phyloP scores from a whole-genome alignment of 2,797 vertebrate genomes.

The Hoplostethus atlanticus region DNA sequence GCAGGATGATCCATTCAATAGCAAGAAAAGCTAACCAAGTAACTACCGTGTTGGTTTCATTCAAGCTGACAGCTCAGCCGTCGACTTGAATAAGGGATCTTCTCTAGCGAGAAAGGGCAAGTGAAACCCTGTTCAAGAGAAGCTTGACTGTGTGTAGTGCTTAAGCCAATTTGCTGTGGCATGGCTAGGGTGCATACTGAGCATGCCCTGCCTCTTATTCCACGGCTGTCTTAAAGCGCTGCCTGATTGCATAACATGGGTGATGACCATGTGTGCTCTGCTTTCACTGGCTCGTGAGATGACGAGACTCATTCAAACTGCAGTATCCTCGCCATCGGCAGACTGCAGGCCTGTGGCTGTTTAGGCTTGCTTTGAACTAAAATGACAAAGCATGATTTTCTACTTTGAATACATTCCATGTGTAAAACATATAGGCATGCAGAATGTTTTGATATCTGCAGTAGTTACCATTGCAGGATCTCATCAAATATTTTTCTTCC shows the following conservation, averaged over 20 bases:
- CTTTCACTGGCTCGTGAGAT: constrained; percentile 72
- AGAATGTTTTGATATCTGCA: constrained; percentile 6
- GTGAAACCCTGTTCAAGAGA: constrained; percentile 75
- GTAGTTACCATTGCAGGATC: constrained; percentile 1
- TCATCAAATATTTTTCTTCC: constrained; percentile 27
- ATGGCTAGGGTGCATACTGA: constrained; percentile 77
- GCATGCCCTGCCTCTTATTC: constrained; percentile 76
- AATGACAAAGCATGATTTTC: constrained; percentile 51
- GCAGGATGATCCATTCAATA: background rate
- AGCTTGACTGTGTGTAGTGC: constrained; percentile 71
- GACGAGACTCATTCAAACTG: constrained; percentile 71
- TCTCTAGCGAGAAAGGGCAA: constrained; percentile 72
- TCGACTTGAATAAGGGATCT: constrained; percentile 66
- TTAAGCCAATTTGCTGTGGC: constrained; percentile 85
- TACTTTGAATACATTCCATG: constrained; percentile 26
- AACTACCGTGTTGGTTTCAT: constrained; percentile 64
- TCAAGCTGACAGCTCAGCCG: constrained; percentile 66
- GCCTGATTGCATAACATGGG: constrained; percentile 82
- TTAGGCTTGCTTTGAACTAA: constrained; percentile 51
- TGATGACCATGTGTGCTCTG: constrained; percentile 76
- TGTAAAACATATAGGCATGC: constrained; percentile 9
- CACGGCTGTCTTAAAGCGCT: constrained; percentile 74
- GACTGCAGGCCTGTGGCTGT: constrained; percentile 55
- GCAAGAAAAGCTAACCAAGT: constrained; percentile 40
- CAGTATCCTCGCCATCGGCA: constrained; percentile 51